These are phyloP conservation scores for Lithobates pipiens DNA, from an alignment of 2,797 vertebrate species.

Conservation along the genomic window DNA sequence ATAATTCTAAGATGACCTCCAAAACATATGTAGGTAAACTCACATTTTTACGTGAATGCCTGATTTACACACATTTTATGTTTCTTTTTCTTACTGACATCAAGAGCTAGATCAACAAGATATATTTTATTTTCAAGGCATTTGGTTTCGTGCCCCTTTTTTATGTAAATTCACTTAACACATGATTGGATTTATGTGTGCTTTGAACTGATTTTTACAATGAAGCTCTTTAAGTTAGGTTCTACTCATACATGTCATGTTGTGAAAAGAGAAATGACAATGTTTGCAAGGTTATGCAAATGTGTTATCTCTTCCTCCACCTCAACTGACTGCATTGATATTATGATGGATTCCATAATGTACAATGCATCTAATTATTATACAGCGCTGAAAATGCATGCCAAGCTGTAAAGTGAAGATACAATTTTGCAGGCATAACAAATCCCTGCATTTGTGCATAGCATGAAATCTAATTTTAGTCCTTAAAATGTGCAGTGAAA, in stretches of 20 bases:
- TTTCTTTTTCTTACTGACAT: no score
- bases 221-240: not conserved
- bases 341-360: not conserved
- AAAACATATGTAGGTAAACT: no score
- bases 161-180: not conserved
- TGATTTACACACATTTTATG: no score
- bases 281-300: constrained; percentile 27
- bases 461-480: constrained; percentile 47
- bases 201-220: not conserved
- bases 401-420: constrained; percentile 11
- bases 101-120: no score
- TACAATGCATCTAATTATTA: constrained; percentile 21
- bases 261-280: not conserved
- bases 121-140: no score
- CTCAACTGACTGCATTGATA: not conserved
- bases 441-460: constrained; percentile 27
- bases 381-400: constrained; percentile 9
- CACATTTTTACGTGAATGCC: no score
- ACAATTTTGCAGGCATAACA: constrained; percentile 28
- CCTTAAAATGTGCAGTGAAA: constrained; percentile 17
- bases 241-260: constrained; percentile 16
- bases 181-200: constrained; percentile 5
- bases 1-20: no score
- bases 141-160: no score
- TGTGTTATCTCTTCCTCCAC: not conserved